These are phyloP conservation scores for Melipona beecheii DNA, from an alignment of 2,888 invertebrate species.

Conservation along the genomic window DNA sequence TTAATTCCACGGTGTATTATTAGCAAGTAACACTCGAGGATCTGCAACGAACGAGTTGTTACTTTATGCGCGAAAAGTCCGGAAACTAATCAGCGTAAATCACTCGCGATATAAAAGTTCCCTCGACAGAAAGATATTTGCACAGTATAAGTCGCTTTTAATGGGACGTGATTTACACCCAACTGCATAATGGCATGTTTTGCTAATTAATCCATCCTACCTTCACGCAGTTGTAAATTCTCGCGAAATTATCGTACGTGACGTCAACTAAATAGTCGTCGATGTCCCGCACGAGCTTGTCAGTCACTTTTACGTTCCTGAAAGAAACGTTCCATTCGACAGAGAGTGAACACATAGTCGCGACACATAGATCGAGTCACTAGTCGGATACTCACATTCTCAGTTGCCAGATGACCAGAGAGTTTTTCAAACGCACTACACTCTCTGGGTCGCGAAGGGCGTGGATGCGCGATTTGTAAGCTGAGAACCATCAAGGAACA, in stretches of 20 bases:
- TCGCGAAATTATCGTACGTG: slow-evolving; percentile 42
- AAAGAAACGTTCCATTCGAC: background rate
- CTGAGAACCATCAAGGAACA: slow-evolving; percentile 2
- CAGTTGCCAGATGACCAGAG: slow-evolving; percentile 71
- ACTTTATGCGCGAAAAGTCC: no score
- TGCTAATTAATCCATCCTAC: slow-evolving; percentile 24
- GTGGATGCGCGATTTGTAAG: slow-evolving; percentile 23
- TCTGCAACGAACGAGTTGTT: slow-evolving; percentile 47
- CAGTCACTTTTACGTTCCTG: slow-evolving; percentile 56
- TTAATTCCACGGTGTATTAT: slow-evolving; percentile 68
- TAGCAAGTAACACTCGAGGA: slow-evolving; percentile 70
- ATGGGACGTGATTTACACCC: no score
- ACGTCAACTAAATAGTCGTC: slow-evolving; percentile 33
- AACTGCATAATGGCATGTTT: background rate
- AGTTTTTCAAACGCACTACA: slow-evolving; percentile 60
- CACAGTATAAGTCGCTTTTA: no score
- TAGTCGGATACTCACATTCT: slow-evolving; percentile 70
- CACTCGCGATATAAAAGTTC: no score
- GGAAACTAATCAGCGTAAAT: no score
- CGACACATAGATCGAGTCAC: rapidly evolving
- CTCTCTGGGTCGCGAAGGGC: slow-evolving; percentile 70
- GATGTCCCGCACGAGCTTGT: slow-evolving; percentile 3
- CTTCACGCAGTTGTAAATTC: slow-evolving; percentile 61
- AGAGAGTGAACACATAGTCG: background rate
- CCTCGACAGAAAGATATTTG: no score